Evolutionary conservation across 1,140 invertebrate genomes (phyloP).

Genomic region (Popillia japonica): DNA sequence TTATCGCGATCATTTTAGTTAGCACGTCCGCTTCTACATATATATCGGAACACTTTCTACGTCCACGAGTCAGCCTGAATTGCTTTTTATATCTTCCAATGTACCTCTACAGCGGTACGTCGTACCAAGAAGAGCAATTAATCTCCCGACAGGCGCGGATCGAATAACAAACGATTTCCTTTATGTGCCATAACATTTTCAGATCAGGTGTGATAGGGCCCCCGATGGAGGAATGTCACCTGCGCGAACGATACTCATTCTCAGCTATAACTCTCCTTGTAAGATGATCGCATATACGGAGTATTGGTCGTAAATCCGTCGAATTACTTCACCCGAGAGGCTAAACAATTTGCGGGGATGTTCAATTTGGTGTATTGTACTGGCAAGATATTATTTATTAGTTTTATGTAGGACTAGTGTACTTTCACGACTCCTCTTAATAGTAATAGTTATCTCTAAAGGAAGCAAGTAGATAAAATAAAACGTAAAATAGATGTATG

Average conservation of each 20-base stretch:
- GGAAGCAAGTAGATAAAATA: too few species aligned
- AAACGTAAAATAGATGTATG: too few species aligned
- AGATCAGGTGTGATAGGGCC: conserved; percentile 29
- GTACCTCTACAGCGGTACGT: not conserved
- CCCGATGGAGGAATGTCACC: conserved; percentile 28
- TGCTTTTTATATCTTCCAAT: not conserved
- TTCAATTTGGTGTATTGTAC: not conserved
- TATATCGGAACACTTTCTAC: conserved; percentile 9
- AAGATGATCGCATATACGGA: conserved; percentile 26
- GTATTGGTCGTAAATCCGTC: conserved; percentile 29
- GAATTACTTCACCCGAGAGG: conserved; percentile 22
- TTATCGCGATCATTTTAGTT: conserved; percentile 32
- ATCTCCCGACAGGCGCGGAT: not conserved
- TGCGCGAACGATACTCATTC: not conserved
- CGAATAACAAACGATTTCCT: conserved; percentile 5
- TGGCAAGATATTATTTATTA: too few species aligned
- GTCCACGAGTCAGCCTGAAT: conserved; percentile 1
- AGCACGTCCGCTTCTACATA: conserved; percentile 16
- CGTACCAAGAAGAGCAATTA: not conserved
- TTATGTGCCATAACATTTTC: conserved; percentile 27
- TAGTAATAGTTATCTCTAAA: too few species aligned
- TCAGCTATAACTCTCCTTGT: not conserved
- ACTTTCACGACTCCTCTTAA: too few species aligned
- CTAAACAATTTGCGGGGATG: conserved; percentile 27
- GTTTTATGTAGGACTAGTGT: too few species aligned